These are phyloP conservation scores for Gallinago stenura DNA, from an alignment of 2,797 vertebrate genomes.

Conservation along the genomic window DNA sequence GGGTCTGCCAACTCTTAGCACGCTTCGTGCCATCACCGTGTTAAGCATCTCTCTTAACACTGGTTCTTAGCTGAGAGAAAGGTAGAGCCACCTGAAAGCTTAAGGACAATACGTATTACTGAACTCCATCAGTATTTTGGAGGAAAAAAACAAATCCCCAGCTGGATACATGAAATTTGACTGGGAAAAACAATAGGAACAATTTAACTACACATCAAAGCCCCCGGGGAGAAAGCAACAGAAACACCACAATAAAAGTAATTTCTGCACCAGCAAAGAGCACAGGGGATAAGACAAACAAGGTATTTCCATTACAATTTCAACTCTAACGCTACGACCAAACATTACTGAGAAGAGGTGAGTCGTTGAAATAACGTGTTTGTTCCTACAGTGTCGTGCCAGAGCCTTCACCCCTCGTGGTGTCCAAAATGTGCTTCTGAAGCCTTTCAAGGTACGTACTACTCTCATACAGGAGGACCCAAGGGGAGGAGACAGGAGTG, in stretches of 20 bases:
- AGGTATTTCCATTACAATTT: background rate
- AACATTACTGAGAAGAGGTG: background rate
- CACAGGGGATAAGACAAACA: background rate
- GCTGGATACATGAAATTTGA: background rate
- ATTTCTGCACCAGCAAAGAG: background rate
- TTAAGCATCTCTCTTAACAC: background rate
- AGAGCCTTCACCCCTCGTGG: background rate
- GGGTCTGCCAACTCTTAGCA: background rate
- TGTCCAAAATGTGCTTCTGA: background rate
- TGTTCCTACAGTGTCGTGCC: accelerated
- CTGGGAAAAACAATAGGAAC: background rate
- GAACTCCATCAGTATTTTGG: background rate
- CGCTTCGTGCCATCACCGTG: background rate
- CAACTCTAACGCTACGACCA: background rate
- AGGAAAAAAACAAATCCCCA: background rate
- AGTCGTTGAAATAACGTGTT: background rate
- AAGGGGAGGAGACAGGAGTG: background rate
- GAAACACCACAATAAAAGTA: background rate
- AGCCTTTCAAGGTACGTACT: background rate
- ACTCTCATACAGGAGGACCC: background rate
- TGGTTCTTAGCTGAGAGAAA: background rate
- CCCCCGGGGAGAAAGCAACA: background rate
- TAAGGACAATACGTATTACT: background rate
- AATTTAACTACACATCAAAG: background rate
- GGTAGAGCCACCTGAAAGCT: background rate